Conservation (phyloP, 2,113 vertebrate genomes). For the Microcebus lehilahytsara region DNA sequence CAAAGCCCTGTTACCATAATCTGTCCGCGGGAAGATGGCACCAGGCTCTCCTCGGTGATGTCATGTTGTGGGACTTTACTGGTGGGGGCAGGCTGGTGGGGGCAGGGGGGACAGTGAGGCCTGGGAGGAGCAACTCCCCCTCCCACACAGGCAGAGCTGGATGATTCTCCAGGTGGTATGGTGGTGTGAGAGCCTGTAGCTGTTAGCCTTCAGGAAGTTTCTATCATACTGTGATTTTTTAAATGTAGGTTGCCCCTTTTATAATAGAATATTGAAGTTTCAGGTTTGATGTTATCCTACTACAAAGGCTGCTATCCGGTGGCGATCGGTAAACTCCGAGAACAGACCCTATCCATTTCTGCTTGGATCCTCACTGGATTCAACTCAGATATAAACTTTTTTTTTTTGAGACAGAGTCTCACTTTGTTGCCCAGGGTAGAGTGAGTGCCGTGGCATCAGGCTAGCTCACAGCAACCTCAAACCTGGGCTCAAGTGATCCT, state of each 20-base stretch:
- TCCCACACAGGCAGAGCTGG: background rate
- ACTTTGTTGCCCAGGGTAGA: no score
- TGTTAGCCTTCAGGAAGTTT: background rate
- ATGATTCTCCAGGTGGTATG: background rate
- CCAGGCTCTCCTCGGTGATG: conserved; percentile 45
- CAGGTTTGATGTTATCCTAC: background rate
- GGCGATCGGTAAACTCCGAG: background rate
- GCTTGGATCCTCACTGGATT: background rate
- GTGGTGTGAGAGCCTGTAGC: background rate
- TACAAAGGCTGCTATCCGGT: conserved; percentile 16
- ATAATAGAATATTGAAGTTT: background rate
- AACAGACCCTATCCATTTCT: background rate
- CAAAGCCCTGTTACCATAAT: conserved; percentile 37
- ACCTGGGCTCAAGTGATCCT: no score
- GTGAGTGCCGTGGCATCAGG: no score
- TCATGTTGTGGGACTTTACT: conserved; percentile 20
- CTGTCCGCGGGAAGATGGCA: background rate
- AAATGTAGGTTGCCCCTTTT: background rate
- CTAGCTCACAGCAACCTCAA: no score
- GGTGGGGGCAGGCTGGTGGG: background rate
- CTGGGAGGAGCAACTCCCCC: background rate
- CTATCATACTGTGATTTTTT: background rate
- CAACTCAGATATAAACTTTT: background rate
- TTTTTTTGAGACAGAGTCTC: no score
- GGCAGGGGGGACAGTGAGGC: background rate